Evolutionary conservation across 1,140 invertebrate species (phyloP), one percentile per base, ranked within the genome.

Genomic region (Aplysia californica): DNA sequence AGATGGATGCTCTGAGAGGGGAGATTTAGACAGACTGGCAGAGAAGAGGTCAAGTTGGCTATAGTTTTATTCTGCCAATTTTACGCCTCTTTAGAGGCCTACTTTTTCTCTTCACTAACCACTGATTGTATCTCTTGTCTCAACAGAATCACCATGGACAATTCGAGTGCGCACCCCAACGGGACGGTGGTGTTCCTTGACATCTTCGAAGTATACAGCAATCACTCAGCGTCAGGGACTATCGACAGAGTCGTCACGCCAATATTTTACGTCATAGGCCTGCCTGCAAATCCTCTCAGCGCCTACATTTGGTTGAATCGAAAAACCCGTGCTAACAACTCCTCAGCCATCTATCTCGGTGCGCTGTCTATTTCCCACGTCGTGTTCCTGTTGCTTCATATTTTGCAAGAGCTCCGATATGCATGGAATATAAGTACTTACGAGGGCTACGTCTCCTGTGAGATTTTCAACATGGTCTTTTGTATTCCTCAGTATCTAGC

Each of bases 271-370:
- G 39, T 85, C 23, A 82, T 88, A 58, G 88, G 88, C 15, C 74
- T 87, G n/a, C 76, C 84, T 33, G 82, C 84, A 21, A 89, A 89
- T 74, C 75, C 83, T 10, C 55, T 87, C 2, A 85, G 84, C 18
- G 81, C 83, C 10, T 74, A 79, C 66, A 84, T 89, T 65, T 89
- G 88, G 88, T 75, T 86, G 3, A 77, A 83, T 23, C 69, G 75
- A 2, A 80, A 83, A 20, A 86, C 87, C 31, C 35, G 87, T 18
- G 71, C 79, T 23, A 83, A 82, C 41, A 86, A 86, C 77, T 86
- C 85, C 1, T 88, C 87, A 10, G 87, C 87, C 29, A 83, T 87
- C 55, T 89, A 89, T 75, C 82, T 89, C 3, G 84, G 84, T n/a
- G 77, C 83, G 0, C 75, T 89, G 33, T 84, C 86, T 15, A 75